These are phyloP conservation scores for Microctenopoma steveboyesi DNA, from an alignment of 2,797 vertebrate species.

Conservation along the genomic window DNA sequence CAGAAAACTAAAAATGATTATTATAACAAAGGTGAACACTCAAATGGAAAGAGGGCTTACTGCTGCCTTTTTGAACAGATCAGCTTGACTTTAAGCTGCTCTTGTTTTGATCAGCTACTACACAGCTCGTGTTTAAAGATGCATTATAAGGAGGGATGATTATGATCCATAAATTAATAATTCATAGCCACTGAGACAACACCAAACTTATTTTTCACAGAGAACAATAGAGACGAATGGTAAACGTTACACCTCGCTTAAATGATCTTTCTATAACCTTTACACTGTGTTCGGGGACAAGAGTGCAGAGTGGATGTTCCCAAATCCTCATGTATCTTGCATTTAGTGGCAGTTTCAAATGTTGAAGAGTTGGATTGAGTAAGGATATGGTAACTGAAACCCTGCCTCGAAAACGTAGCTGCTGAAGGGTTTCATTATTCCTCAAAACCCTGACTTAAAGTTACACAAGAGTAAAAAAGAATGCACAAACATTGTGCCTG, in stretches of 20 bases:
- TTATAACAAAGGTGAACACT: neutral
- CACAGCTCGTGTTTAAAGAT: constrained; percentile 72
- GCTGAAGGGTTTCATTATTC: constrained; percentile 3
- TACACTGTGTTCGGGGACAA: neutral
- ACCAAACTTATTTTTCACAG: constrained; percentile 75
- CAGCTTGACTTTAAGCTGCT: constrained; percentile 51
- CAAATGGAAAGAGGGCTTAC: constrained; percentile 29
- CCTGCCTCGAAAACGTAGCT: neutral
- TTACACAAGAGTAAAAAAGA: neutral
- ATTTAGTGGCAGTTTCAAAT: constrained; percentile 41
- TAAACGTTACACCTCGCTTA: constrained; percentile 75
- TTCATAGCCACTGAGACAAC: constrained; percentile 74
- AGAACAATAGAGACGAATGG: constrained; percentile 58
- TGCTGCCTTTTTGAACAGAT: constrained; percentile 38
- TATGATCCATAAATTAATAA: constrained; percentile 81
- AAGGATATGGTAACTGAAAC: constrained; percentile 15
- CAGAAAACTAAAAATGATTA: neutral
- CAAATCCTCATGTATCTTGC: constrained; percentile 50
- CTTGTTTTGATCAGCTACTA: constrained; percentile 51
- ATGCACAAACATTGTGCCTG: neutral
- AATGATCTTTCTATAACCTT: constrained; percentile 58
- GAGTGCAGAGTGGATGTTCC: constrained; percentile 20
- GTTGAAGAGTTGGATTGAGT: constrained; percentile 25
- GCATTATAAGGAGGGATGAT: constrained; percentile 73
- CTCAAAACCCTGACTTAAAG: neutral